Conservation (phyloP, 2,113 vertebrate genomes). For the Corythornis cristatus region DNA sequence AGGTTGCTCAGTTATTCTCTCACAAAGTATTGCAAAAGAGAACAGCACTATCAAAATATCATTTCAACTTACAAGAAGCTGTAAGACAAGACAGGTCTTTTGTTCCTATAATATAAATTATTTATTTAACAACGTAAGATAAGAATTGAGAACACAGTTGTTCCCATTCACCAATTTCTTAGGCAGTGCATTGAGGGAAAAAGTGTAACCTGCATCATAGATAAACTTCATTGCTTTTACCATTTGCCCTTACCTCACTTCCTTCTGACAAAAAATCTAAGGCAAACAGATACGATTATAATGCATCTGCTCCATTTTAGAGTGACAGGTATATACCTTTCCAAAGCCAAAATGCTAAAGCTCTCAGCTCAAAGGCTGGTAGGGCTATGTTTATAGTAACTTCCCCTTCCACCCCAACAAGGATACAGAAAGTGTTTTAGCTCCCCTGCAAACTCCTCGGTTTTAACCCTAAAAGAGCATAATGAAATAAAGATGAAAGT, state of each 20-base stretch:
- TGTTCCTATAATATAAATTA: neutral
- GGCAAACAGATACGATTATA: slow-evolving; percentile 84
- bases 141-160: slow-evolving; percentile 16
- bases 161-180: slow-evolving; percentile 44
- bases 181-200: neutral
- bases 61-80: neutral
- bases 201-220: neutral
- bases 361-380: slow-evolving; percentile 41
- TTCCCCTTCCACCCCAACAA: neutral
- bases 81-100: neutral
- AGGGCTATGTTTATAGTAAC: slow-evolving; percentile 49
- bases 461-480: slow-evolving; percentile 30
- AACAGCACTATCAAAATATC: neutral
- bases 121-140: neutral
- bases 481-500: slow-evolving; percentile 24
- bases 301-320: slow-evolving; percentile 77
- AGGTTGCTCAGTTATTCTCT: neutral
- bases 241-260: slow-evolving; percentile 84
- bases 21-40: neutral
- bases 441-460: neutral
- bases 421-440: neutral
- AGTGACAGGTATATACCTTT: slow-evolving; percentile 82
- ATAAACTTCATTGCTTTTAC: slow-evolving; percentile 58
- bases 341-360: slow-evolving; percentile 76
- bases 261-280: slow-evolving; percentile 75